Percentiles rank a stretch among this genome's conserved stretches.
These are phyloP conservation scores for Dendronephthya gigantea DNA, from an alignment of 64 coral and sea anemone genomes.

Conservation along the genomic window DNA sequence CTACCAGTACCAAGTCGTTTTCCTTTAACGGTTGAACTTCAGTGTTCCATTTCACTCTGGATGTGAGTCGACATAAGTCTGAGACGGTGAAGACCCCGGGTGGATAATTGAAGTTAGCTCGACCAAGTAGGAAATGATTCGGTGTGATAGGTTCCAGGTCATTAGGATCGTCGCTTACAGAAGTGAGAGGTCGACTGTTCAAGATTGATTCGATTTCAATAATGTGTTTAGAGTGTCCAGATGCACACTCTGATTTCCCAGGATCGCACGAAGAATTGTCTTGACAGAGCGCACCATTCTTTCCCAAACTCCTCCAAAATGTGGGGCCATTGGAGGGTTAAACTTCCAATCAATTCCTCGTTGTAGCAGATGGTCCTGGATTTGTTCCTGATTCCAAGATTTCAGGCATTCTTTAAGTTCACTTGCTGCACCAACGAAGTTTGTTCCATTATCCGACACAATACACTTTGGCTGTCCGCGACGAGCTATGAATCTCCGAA, in stretches of 20 bases:
- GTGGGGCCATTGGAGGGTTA: conserved; percentile 1
- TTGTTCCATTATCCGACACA: conserved; percentile 10
- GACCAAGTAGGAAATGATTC: neutral
- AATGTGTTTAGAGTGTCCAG: neutral
- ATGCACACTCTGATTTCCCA: neutral
- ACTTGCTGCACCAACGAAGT: conserved; percentile 18
- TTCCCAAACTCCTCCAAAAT: conserved; percentile 10
- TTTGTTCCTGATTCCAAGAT: neutral
- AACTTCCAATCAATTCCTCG: conserved; percentile 22
- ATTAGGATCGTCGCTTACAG: neutral
- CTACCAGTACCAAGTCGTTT: neutral
- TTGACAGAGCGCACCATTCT: neutral
- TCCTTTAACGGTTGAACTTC: neutral
- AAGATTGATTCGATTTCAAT: conserved; percentile 4
- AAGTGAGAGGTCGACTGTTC: neutral
- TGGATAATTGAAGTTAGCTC: neutral
- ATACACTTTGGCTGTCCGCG: neutral
- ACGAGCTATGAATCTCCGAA: neutral
- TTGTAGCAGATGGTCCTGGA: neutral
- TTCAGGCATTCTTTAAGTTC: conserved; percentile 1
- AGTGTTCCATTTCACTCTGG: neutral
- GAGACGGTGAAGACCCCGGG: neutral
- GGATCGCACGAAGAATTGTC: neutral
- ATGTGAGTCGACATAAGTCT: neutral
- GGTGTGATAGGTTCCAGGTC: neutral